Evolutionary conservation across 2,113 vertebrate genomes (phyloP).

Genomic region (Chlorodrepanis virens): DNA sequence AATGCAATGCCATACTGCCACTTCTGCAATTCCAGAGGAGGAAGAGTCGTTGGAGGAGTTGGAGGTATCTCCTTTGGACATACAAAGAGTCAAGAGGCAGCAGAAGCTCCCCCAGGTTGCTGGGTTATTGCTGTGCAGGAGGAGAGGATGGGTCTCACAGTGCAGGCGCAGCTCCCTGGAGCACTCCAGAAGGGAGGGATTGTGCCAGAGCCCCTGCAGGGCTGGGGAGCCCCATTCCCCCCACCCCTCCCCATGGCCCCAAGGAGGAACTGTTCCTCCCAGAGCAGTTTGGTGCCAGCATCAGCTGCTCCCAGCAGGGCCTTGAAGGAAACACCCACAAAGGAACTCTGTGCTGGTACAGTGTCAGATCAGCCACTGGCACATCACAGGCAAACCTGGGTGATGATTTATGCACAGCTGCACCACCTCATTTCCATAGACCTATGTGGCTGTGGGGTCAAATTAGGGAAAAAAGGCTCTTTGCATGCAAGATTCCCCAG

Average conservation of each 20-base stretch:
- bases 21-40: neutral
- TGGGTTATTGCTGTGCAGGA: neutral
- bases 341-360: neutral
- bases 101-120: neutral
- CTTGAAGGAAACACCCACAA: fast-evolving
- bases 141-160: neutral
- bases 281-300: neutral
- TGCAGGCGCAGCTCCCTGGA: neutral
- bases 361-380: neutral
- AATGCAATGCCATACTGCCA: fast-evolving
- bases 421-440: neutral
- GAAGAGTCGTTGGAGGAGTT: neutral
- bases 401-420: neutral
- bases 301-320: neutral
- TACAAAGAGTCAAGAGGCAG: neutral
- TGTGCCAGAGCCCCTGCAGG: neutral
- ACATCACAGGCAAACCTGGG: neutral
- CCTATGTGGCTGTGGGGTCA: neutral
- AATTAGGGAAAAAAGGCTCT: neutral
- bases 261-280: neutral
- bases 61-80: neutral
- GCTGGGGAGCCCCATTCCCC: fast-evolving
- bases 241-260: neutral
- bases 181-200: neutral
- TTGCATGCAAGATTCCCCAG: neutral